Base-by-base conservation (phyloP, 2,888 invertebrate species). In the Dryadula phaetusa region DNA sequence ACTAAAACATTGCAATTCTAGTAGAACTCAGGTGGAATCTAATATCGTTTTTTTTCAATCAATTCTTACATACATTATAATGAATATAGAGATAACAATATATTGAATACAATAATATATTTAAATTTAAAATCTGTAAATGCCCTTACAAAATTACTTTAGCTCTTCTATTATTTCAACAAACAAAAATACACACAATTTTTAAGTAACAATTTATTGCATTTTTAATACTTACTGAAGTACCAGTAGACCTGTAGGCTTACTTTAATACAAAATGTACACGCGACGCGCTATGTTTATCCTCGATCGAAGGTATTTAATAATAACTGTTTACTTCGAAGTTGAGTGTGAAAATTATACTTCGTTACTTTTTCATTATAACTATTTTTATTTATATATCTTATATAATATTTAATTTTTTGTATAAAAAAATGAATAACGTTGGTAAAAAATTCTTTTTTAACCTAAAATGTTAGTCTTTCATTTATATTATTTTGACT, bases 151-250 rank as follows among this genome's bases (percentile, higher is more conserved):
- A n/a, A n/a, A n/a, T n/a, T n/a, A n/a, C n/a, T n/a, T n/a, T n/a
- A 42, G 16, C 3, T 12, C 20, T 46, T 46, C 4, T 10, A 20
- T 10, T 40, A 10, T 16, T 46, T 46, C n/a, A 18, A 16, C 20
- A n/a, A 25, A 64, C 62, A 52, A 67, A 65, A 37, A 20, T 12
- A 58, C 49, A 22, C n/a, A 54, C 32, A 49, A 66, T 66, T 74
- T 75, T 72, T 73, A 72, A 88, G 86, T 82, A 82, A 87, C 82
- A 85, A 85, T 81, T 42, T 78, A 82, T 84, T 88, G 81, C 80
- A 88, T 85, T 84, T 87, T 90, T 88, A 86, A 88, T 62, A 18
- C 64, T 6, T 49, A 61, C 74, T 56, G 40, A 62, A 62, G 60
- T 64, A 60, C 62, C 32, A n/a, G 22, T 4, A n/a, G 28, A 0